Evolutionary conservation across 2,113 vertebrate genomes (phyloP), one percentile per base, ranked within the genome.

Genomic region (Anolis sagrei): DNA sequence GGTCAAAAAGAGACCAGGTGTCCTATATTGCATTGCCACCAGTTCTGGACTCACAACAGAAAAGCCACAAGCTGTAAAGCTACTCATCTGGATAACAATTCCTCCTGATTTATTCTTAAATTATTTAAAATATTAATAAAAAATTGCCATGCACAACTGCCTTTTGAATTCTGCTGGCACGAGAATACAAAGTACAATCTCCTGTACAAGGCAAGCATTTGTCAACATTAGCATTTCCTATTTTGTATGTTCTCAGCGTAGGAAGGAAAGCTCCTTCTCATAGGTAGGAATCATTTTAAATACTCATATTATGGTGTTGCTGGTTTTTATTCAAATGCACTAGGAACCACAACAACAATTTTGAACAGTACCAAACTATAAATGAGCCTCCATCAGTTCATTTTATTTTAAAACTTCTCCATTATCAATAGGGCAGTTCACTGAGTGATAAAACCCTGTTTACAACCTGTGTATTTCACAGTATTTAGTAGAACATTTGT

Each of bases 1-100:
- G 16, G 51, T 72, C 73, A 82, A 6, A 79, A 16, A 19, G 0
- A 0, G n/a, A 68, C 18, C 34, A 82, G 49, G 13, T 54, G 39
- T 14, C 14, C 64, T 68, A 49, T 72, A n/a, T 19, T 25, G 0
- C 0, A 32, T 44, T 77, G 0, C 3, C 0, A 27, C 34, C 54
- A 74, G 70, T 88, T 79, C 9, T 79, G 1, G 69, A 73, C 51
- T 32, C 6, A 25, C n/a, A 83, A 51, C 68, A 62, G 1, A 25
- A 18, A 36, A 75, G 7, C 36, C 8, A 32, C 0, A 82, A 84
- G 39, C 1, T 76, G 75, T 86, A 75, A 4, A 64, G 25, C 7
- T 27, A 7, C 44, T 6, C 2, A 0, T 61, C 21, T 76, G n/a
- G 44, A 7, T 81, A 73, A 21, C 7, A 51, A 14, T 51, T 44